phyloP scores from a whole-genome alignment of 2,888 invertebrate genomes.

The Pristionchus exspectatus region DNA sequence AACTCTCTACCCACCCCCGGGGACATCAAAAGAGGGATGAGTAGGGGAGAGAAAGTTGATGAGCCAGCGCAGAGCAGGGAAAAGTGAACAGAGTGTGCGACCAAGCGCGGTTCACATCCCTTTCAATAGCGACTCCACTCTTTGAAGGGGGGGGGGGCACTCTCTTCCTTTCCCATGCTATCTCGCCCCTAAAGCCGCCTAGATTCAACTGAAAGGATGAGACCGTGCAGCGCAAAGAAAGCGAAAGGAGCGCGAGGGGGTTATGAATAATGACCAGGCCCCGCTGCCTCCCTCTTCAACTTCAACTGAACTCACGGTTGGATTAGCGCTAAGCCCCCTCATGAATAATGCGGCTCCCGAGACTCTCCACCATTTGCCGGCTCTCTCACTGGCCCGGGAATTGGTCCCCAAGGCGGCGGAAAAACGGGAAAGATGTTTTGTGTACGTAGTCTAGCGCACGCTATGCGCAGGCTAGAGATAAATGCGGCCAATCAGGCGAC shows the following conservation, averaged over 20 bases:
- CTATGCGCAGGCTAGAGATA: background rate
- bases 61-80: background rate
- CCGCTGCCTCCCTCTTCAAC: background rate
- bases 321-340: background rate
- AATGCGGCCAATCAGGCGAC: background rate
- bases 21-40: background rate
- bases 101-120: background rate
- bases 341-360: background rate
- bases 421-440: background rate
- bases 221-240: background rate
- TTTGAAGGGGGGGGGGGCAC: background rate
- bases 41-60: background rate
- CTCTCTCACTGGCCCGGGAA: background rate
- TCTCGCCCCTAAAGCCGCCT: background rate
- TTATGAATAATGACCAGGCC: constrained; percentile 30
- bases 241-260: background rate
- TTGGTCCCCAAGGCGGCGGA: background rate
- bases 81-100: background rate
- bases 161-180: background rate
- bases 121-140: too few relatives aligned
- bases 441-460: background rate
- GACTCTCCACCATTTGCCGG: background rate
- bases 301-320: background rate
- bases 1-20: background rate
- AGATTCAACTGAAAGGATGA: background rate